Evolutionary conservation across 2,113 vertebrate species (phyloP), one percentile per base, ranked within the genome.

Genomic region (Lepus americanus): DNA sequence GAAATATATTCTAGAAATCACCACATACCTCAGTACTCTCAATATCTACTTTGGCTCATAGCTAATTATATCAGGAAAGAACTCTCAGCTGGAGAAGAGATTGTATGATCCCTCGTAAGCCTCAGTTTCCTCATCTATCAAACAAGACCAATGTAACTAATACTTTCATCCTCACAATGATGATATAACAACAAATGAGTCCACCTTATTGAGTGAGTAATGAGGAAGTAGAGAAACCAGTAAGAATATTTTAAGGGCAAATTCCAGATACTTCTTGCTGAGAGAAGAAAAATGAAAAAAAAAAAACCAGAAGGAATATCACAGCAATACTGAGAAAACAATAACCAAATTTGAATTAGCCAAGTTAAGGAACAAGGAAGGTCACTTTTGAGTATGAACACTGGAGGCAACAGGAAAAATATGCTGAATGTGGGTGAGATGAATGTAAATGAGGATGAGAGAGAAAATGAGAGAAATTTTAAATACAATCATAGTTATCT

Each of bases 51-150:
- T 92, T 78, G 27, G 7, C 22, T n/a, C 82, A 1, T 53, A 78
- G 9, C 6, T 53, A 78, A 20, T 51, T 89, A 27, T 82, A 51
- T 12, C 31, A 53, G 11, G n/a, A 33, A 90, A 29, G 22, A 76
- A 0, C 1, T 89, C 16, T 23, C 25, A 77, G 22, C 2, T 82
- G 39, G 31, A 73, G 27, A 29, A 92, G 36, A 91, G 66, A 66
- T 7, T 69, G 1, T 76, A 33, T 51, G 80, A 73, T n/a, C 36
- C 9, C 61, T 63, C 93, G 22, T 17, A 80, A 83, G 23, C 8
- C 14, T 93, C 36, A 73, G 25, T 91, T 85, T 93, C 49, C 36
- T 88, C 33, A 63, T 49, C 39, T 33, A 83, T 92, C 36, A 80
- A 82, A 74, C 66, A 20, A 49, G 44, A 25, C 14, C 69, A 87